Evolutionary conservation across 2,113 vertebrate species (phyloP).

Genomic region (Chunga burmeisteri): DNA sequence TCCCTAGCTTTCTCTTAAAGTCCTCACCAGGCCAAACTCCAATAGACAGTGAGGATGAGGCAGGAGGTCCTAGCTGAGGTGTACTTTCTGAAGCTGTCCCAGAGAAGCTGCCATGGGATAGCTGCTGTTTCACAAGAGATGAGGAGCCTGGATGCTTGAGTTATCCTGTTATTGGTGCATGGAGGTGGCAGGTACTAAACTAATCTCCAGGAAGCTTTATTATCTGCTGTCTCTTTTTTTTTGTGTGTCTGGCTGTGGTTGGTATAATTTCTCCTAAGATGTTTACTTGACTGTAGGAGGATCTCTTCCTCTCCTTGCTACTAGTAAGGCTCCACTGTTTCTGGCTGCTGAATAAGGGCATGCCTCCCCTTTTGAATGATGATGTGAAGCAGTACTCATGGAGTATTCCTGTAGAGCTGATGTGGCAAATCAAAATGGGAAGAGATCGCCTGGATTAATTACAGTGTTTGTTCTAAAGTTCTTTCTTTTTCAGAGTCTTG

Average conservation of each 20-base stretch:
- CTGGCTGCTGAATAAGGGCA: neutral
- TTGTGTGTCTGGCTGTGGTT: neutral
- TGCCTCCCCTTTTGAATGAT: neutral
- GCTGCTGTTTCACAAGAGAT: neutral
- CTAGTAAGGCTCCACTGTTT: neutral
- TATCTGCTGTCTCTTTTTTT: neutral
- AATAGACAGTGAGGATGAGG: neutral
- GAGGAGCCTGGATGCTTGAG: neutral
- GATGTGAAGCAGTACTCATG: neutral
- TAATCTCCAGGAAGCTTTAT: neutral
- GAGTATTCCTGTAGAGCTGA: neutral
- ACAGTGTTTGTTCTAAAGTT: neutral
- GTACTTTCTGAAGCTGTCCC: neutral
- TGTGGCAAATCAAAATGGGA: neutral
- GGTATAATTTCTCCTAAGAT: neutral
- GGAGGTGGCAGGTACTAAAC: neutral
- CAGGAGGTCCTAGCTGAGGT: neutral
- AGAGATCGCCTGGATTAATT: neutral
- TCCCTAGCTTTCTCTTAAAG: neutral
- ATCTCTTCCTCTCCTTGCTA: neutral
- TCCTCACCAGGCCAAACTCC: neutral
- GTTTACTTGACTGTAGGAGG: neutral
- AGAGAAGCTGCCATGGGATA: neutral
- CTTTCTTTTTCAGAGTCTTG: neutral
- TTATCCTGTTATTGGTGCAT: neutral